Conservation (phyloP, 2,113 vertebrate species). For the Phainopepla nitens region DNA sequence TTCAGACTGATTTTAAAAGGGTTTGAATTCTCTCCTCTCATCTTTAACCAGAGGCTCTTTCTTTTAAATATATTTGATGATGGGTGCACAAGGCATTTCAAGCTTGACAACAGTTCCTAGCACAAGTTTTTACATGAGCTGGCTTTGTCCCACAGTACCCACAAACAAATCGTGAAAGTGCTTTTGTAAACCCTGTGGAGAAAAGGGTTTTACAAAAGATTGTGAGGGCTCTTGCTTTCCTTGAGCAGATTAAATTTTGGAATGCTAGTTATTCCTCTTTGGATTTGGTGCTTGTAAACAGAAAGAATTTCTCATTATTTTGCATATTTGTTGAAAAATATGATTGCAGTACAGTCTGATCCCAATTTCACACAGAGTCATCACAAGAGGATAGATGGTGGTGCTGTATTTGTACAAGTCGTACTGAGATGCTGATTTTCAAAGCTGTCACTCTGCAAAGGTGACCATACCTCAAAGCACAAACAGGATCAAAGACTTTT, state of each 20-base stretch:
- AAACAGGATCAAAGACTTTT: background rate
- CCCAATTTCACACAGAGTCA: background rate
- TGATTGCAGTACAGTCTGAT: background rate
- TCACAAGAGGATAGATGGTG: background rate
- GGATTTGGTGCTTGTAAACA: background rate
- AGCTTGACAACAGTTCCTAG: background rate
- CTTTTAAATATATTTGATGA: background rate
- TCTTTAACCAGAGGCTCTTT: background rate
- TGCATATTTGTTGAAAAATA: background rate
- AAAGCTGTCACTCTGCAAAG: background rate
- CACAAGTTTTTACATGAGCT: background rate
- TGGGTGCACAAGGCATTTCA: background rate
- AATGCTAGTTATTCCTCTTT: background rate
- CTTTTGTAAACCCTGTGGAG: background rate
- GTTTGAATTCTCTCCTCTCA: background rate
- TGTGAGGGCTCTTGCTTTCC: background rate
- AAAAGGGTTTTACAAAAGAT: background rate
- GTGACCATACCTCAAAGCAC: background rate
- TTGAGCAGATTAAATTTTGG: background rate
- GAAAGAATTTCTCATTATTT: background rate
- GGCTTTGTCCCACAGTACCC: background rate
- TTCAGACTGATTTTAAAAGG: background rate
- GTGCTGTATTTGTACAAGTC: background rate
- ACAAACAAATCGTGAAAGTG: background rate
- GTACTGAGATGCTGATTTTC: background rate